These are phyloP conservation scores for Apeira syringaria DNA, from an alignment of 2,888 invertebrate species.

Conservation along the genomic window DNA sequence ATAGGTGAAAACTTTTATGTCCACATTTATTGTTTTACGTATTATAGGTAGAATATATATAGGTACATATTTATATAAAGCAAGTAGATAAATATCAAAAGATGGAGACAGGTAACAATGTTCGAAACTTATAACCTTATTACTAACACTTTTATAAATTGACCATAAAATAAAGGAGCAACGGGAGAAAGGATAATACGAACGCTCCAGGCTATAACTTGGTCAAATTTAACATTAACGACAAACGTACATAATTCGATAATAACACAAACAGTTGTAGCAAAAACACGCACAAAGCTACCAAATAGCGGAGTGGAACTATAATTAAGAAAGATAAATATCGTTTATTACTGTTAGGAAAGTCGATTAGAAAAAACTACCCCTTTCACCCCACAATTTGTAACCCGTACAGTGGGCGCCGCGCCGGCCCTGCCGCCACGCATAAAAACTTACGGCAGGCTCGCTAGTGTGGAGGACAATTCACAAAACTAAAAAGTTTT, in stretches of 20 bases:
- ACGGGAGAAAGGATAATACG: conserved; percentile 23
- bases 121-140: too few species aligned
- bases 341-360: conserved; percentile 83
- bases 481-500: conserved; percentile 5
- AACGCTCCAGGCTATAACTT: conserved; percentile 40
- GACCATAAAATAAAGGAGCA: background rate
- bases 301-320: conserved; percentile 74
- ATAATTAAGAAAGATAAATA: conserved; percentile 84
- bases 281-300: conserved; percentile 76
- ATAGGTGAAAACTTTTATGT: too few species aligned
- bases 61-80: too few species aligned
- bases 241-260: conserved; percentile 77
- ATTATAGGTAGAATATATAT: too few species aligned
- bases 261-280: conserved; percentile 71
- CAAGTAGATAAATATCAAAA: too few species aligned
- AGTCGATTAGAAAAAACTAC: conserved; percentile 83
- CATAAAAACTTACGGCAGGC: conserved; percentile 67
- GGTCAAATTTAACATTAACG: conserved; percentile 54
- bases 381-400: conserved; percentile 84
- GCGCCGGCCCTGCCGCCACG: conserved; percentile 69
- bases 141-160: background rate
- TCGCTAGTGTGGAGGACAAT: conserved; percentile 43
- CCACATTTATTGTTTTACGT: too few species aligned
- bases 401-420: conserved; percentile 82
- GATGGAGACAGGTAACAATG: too few species aligned